Conservation (phyloP, 1,140 invertebrate genomes). For the Lucilia cuprina region DNA sequence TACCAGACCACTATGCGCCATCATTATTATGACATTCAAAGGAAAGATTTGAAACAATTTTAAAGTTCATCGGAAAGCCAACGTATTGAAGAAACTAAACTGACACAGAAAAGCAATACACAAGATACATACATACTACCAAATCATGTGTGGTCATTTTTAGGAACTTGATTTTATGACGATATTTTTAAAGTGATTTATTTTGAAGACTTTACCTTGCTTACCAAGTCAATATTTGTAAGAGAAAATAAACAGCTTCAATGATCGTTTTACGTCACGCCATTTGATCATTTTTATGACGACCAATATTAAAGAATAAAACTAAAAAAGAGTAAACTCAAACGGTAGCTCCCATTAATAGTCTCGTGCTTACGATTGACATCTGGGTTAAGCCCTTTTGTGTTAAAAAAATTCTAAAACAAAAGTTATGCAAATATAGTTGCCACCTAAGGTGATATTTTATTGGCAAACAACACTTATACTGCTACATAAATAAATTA, state of each 20-base stretch:
- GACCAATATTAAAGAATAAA: not conserved
- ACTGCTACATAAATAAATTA: not conserved
- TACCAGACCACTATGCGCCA: conserved; percentile 46
- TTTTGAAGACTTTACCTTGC: conserved; percentile 28
- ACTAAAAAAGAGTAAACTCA: not conserved
- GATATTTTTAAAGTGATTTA: conserved; percentile 44
- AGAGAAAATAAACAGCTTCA: not conserved
- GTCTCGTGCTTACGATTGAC: conserved; percentile 34
- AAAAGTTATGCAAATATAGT: conserved; percentile 17
- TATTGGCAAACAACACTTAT: not conserved
- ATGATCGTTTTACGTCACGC: not conserved
- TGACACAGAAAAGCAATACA: not conserved
- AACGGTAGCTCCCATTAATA: conserved; percentile 61
- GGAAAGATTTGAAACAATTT: not conserved
- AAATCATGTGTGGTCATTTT: conserved; percentile 22
- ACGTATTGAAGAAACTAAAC: not conserved
- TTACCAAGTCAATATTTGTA: not conserved
- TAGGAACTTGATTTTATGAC: conserved; percentile 26
- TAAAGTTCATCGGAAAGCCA: not conserved
- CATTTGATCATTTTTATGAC: conserved; percentile 22
- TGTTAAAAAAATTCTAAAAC: not conserved
- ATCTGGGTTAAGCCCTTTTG: conserved; percentile 29
- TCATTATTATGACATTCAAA: conserved; percentile 59
- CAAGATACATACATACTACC: not conserved
- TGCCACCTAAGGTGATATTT: conserved; percentile 22